Evolutionary conservation across 2,113 vertebrate genomes (phyloP), one percentile per base, ranked within the genome.

Genomic region (Microcebus jonahi): DNA sequence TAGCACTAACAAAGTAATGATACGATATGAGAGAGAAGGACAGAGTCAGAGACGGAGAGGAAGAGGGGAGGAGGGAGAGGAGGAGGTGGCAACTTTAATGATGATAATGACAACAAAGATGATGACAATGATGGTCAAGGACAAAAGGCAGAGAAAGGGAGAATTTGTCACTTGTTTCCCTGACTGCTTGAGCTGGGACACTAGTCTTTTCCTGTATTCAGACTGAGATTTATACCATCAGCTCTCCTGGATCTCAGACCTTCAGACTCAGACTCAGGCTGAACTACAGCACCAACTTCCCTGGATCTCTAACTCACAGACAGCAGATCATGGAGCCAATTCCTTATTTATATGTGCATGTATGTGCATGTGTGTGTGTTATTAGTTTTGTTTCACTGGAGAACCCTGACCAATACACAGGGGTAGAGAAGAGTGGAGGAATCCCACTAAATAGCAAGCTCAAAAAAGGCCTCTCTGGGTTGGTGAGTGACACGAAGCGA

Each of bases 401-500:
- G 18, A 55, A 21, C 3, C 9, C 67, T 12, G 3, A 48, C 75
- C 73, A 48, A 85, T 39, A 55, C 67, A 87, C 23, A 77, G 34
- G 12, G 6, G 18, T 77, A 92, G 23, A 79, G 15, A 90, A 92
- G 77, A 86, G 83, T 59, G 31, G 42, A 67, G 39, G 8, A 31
- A 84, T 42, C 14, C 15, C 21, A 83, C 55, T 87, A 84, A 94
- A 83, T 31, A 95, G 17, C 20, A 42, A 87, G 25, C 12, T 93
- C 85, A 95, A 82, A 88, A 61, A 76, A 85, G 67, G 7, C 14
- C 25, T 92, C 29, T 96, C 61, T 73, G 25, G 3, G 23, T n/a
- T 92, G 25, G 14, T 83, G n/a, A 90, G 39, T 29, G 80, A 15
- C 68, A 95, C 50, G 90, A 93, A 90, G 34, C 76, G 15, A 95